Base-by-base conservation (phyloP, 2,797 vertebrate genomes). In the Notoglanidium macrostoma region DNA sequence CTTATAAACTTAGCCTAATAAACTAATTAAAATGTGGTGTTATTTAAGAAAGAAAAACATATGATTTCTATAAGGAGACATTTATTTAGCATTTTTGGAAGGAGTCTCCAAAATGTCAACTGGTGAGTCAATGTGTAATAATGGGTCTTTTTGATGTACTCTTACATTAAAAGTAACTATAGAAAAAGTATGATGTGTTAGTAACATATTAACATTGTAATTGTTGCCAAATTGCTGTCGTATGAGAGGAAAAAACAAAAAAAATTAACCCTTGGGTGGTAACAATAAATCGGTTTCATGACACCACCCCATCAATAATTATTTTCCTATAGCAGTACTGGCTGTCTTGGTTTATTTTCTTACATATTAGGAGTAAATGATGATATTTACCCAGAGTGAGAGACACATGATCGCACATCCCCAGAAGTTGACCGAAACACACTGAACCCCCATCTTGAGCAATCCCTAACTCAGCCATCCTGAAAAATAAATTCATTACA, bases 401-500 rank as follows among this genome's bases (percentile, higher is more conserved):
- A 83, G 97, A 98, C 83, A 98, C 95, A 0, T 98, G 97, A 90
- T 98, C 97, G 90, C 97, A 98, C 97, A 98, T 98, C 49, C 97
- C 97, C 89, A 98, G 93, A 87, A 98, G 95, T 94, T 98, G 97
- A 76, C 97, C 97, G 4, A 98, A 98, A 89, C 96, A 97, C 87
- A 98, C 95, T 0, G 95, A 94, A 29, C 96, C 96, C 0, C 90
- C 90, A 10, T 92, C 89, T 90, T 88, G 94, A 84, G 94, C 86
- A 5, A 97, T 94, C 0, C 91, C 92, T 88, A 96, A 86, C 85
- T 95, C 93, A 3, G 86, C 85, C 94, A 97, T 96, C 91, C 97
- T 97, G 88, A 23, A 89, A 88, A 26, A 86, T 23, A 91, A 9
- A 89, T 46, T 17, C 0, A 44, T 46, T 63, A 8, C 4, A 81